Evolutionary conservation across 2,888 invertebrate species (phyloP).

Genomic region (Synergus laeviventris): DNA sequence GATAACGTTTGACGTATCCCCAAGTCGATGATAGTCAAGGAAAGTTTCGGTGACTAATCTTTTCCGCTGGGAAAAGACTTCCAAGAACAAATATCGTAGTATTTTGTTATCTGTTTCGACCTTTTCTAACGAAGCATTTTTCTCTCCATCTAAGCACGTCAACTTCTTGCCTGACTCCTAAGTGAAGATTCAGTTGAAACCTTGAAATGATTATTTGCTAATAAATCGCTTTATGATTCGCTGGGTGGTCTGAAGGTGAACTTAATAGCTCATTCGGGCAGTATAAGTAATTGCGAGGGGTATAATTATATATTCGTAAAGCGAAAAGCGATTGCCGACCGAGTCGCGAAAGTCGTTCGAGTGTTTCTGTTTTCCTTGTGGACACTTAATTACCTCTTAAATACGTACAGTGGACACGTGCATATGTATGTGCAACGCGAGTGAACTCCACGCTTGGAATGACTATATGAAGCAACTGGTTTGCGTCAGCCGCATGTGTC

Average conservation of each 20-base stretch:
- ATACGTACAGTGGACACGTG: conserved; percentile 13
- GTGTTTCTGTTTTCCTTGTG: not conserved
- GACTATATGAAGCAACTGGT: conserved; percentile 58
- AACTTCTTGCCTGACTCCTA: too few relatives aligned
- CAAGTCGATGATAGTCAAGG: too few relatives aligned
- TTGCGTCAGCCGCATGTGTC: conserved; percentile 56
- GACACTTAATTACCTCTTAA: not conserved
- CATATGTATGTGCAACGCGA: not conserved
- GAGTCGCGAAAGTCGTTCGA: conserved; percentile 19
- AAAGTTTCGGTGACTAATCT: too few relatives aligned
- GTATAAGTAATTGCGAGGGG: conserved; percentile 13
- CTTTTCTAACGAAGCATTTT: too few relatives aligned
- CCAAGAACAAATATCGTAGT: too few relatives aligned
- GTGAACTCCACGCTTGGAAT: conserved; percentile 41
- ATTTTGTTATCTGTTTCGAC: too few relatives aligned
- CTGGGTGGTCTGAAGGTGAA: conserved; percentile 39
- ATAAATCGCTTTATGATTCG: conserved; percentile 1
- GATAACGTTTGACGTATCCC: too few relatives aligned
- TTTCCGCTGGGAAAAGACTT: too few relatives aligned
- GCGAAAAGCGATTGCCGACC: conserved; percentile 1
- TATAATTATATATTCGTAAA: conserved; percentile 8
- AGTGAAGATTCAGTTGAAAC: not conserved
- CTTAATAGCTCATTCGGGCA: conserved; percentile 34
- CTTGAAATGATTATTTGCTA: conserved; percentile 14
- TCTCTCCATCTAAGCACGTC: too few relatives aligned